Evolutionary conservation across 2,888 invertebrate species (phyloP).

Genomic region (Lepetodrilus schrolli): DNA sequence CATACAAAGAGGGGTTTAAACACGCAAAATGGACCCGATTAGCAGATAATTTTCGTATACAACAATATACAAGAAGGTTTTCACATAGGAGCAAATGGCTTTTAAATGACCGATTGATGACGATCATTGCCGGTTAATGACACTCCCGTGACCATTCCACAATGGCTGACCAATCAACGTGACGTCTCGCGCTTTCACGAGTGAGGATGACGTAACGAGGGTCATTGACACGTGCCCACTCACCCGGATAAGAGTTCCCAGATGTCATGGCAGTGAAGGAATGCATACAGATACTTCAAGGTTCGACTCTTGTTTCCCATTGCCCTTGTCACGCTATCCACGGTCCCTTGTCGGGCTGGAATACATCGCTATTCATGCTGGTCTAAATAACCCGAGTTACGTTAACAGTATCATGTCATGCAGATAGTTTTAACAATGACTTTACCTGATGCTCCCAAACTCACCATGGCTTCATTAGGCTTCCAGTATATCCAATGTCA

Average conservation of each 20-base stretch:
- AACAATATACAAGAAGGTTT: constrained; percentile 31
- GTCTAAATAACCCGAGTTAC: too few species aligned
- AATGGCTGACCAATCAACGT: constrained; percentile 22
- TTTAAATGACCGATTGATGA: constrained; percentile 32
- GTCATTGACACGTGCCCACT: constrained; percentile 13
- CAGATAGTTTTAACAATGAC: too few species aligned
- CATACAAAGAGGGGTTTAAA: constrained; percentile 32
- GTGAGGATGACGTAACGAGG: constrained; percentile 28
- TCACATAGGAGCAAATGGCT: constrained; percentile 22
- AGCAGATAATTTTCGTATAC: constrained; percentile 32
- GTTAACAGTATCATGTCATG: too few species aligned
- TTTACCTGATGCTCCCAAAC: too few species aligned
- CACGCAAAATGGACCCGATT: constrained; percentile 28
- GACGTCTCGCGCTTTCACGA: constrained; percentile 20
- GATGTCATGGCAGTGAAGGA: not conserved
- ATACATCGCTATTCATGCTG: too few species aligned
- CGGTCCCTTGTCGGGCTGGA: too few species aligned
- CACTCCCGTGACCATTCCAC: constrained; percentile 8
- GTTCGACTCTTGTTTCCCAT: not conserved
- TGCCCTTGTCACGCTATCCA: constrained; percentile 17
- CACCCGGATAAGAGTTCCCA: constrained; percentile 9
- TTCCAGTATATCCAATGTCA: too few species aligned
- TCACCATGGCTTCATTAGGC: too few species aligned
- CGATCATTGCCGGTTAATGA: constrained; percentile 11
- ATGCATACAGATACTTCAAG: not conserved